These are phyloP conservation scores for Eubasilissa splendida DNA, from an alignment of 2,888 invertebrate genomes.

Conservation along the genomic window DNA sequence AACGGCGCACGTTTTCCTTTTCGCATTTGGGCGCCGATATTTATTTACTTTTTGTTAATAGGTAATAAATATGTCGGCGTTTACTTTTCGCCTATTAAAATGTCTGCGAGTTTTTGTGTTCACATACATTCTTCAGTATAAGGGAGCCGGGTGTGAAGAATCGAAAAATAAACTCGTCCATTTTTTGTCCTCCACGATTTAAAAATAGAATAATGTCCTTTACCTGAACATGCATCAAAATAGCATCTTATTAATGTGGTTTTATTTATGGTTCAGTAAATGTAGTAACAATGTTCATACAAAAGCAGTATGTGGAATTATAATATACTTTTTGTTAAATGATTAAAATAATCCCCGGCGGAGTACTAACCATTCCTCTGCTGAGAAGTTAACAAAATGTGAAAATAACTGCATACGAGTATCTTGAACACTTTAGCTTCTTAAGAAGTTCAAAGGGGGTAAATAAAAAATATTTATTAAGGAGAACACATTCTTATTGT, in stretches of 20 bases:
- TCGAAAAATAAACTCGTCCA: not conserved
- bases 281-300: not conserved
- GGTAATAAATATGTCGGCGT: not conserved
- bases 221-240: not conserved
- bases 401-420: too few relatives aligned
- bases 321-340: too few relatives aligned
- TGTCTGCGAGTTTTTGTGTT: not conserved
- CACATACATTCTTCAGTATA: not conserved
- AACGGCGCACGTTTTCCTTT: not conserved
- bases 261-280: not conserved
- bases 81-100: not conserved
- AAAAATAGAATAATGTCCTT: conserved; percentile 1
- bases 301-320: too few relatives aligned
- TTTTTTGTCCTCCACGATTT: conserved; percentile 1
- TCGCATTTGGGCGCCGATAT: conserved; percentile 4
- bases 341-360: too few relatives aligned
- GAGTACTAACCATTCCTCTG: too few relatives aligned
- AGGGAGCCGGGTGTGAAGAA: not conserved
- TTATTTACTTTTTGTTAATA: not conserved
- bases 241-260: too few relatives aligned
- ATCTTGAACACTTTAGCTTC: too few relatives aligned
- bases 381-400: too few relatives aligned
- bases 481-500: too few relatives aligned
- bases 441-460: too few relatives aligned
- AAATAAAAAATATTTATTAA: too few relatives aligned